Evolutionary conservation across 2,113 vertebrate genomes (phyloP).

Genomic region (Gymnocephalus cernua): DNA sequence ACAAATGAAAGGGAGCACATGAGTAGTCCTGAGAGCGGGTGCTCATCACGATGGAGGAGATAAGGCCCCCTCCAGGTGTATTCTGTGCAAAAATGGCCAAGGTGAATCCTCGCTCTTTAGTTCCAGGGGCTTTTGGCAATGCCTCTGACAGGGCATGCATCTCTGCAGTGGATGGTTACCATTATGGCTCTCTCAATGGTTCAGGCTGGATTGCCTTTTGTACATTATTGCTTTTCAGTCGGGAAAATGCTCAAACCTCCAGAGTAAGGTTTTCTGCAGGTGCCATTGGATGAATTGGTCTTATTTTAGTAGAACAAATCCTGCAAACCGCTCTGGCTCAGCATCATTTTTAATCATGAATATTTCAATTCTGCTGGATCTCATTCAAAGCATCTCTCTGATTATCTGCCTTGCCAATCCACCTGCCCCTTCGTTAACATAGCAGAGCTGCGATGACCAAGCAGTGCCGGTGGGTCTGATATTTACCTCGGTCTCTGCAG

Average conservation of each 20-base stretch:
- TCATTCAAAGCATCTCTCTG: slow-evolving; percentile 8
- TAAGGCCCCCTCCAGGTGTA: slow-evolving; percentile 51
- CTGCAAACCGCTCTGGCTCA: neutral
- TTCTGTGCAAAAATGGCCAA: slow-evolving; percentile 45
- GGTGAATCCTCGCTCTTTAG: slow-evolving; percentile 34
- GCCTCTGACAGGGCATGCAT: slow-evolving; percentile 47
- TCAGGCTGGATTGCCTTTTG: slow-evolving; percentile 39
- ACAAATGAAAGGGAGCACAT: slow-evolving; percentile 51
- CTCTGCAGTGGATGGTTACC: slow-evolving; percentile 50
- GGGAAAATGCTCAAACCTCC: slow-evolving; percentile 41
- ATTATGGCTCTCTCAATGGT: slow-evolving; percentile 45
- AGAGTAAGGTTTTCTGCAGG: slow-evolving; percentile 19
- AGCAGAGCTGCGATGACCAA: neutral
- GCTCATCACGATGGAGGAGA: slow-evolving; percentile 44
- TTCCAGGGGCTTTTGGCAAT: slow-evolving; percentile 38
- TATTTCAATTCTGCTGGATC: slow-evolving; percentile 16
- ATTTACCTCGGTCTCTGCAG: slow-evolving; percentile 24
- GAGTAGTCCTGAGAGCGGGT: slow-evolving; percentile 17
- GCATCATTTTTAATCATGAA: slow-evolving; percentile 21
- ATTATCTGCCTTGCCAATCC: slow-evolving; percentile 13
- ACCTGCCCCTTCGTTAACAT: slow-evolving; percentile 27
- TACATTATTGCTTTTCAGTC: slow-evolving; percentile 33
- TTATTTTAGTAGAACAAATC: slow-evolving; percentile 19
- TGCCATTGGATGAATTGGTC: slow-evolving; percentile 18
- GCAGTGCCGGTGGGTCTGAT: neutral